Percentiles rank a stretch among this genome's conserved stretches.
Conservation (phyloP, 1,140 invertebrate genomes). For the Eufriesea mexicana region DNA sequence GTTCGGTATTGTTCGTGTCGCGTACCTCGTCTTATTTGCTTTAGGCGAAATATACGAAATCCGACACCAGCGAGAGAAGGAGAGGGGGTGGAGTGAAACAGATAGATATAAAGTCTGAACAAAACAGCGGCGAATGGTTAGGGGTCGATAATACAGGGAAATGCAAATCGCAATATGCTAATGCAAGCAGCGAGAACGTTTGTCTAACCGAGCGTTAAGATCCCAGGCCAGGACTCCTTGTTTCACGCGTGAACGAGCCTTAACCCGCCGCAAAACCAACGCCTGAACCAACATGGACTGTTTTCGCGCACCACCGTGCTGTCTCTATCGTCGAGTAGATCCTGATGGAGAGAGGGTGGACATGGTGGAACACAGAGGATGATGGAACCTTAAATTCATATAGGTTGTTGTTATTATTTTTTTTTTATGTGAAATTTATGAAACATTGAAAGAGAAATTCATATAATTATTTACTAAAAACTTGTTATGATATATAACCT, state of each 20-base stretch:
- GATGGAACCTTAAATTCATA: background rate
- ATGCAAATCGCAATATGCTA: conserved; percentile 69
- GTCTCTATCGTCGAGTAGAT: background rate
- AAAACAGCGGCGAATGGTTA: background rate
- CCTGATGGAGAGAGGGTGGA: background rate
- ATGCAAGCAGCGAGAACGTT: conserved; percentile 66
- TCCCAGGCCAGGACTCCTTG: conserved; percentile 67
- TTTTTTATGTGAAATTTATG: no score
- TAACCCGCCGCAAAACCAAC: conserved; percentile 74
- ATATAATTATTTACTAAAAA: no score
- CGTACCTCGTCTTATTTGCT: conserved; percentile 39
- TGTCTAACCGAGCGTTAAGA: conserved; percentile 70
- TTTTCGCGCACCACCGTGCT: conserved; percentile 50
- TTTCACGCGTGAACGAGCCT: conserved; percentile 76
- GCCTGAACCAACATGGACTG: conserved; percentile 76
- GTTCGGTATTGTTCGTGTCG: conserved; percentile 8
- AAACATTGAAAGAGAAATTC: no score
- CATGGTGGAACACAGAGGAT: background rate
- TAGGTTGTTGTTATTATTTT: background rate
- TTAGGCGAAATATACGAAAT: conserved; percentile 33
- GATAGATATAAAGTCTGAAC: background rate
- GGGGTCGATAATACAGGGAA: conserved; percentile 48
- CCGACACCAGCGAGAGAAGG: background rate
- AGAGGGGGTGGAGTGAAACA: background rate
- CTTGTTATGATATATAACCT: no score